phyloP scores from a whole-genome alignment of 2,888 invertebrate species.

The Dryobotodes eremita region DNA sequence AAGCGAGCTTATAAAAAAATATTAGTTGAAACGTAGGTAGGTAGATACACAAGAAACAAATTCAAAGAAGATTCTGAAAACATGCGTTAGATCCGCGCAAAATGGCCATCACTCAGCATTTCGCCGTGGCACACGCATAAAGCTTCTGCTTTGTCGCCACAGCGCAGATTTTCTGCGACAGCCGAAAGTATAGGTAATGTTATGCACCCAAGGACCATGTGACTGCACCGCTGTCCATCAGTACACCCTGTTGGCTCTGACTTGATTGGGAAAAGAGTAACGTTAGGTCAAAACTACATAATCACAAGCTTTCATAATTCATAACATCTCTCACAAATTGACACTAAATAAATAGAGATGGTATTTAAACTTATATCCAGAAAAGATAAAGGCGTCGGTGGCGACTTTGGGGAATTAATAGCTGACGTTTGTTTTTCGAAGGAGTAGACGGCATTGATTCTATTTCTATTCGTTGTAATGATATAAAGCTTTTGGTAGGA shows the following conservation, averaged over 20 bases:
- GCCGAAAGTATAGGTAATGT: too few relatives aligned
- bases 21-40: not conserved
- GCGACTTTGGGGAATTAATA: constrained; percentile 4
- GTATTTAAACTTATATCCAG: not conserved
- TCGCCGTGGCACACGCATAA: too few relatives aligned
- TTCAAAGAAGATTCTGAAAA: not conserved
- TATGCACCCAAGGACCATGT: too few relatives aligned
- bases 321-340: not conserved
- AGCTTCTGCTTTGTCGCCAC: not conserved
- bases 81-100: not conserved
- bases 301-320: too few relatives aligned
- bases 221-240: too few relatives aligned
- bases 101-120: not conserved
- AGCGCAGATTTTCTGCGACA: not conserved
- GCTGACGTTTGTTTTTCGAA: constrained; percentile 5
- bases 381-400: constrained; percentile 7
- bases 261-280: not conserved
- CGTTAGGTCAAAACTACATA: not conserved
- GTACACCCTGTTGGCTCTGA: not conserved
- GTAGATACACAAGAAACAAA: not conserved
- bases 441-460: not conserved
- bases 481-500: not conserved
- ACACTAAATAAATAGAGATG: constrained; percentile 1
- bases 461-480: constrained; percentile 1
- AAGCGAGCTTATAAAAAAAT: not conserved